These are phyloP conservation scores for Peromyscus polionotus DNA, from an alignment of 2,113 vertebrate genomes.

Conservation along the genomic window DNA sequence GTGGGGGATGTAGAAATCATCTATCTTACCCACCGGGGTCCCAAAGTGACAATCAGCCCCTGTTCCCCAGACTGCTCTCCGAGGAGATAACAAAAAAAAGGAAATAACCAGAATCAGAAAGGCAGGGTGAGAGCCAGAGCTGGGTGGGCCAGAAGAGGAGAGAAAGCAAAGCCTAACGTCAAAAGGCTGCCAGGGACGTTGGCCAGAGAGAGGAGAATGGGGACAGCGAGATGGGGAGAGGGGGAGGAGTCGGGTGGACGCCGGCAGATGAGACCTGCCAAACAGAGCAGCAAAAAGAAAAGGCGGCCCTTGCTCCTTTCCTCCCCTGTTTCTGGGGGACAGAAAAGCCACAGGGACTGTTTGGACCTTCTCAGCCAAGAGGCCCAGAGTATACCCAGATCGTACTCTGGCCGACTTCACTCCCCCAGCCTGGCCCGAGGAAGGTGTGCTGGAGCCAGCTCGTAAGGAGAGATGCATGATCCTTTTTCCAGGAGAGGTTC, in stretches of 20 bases:
- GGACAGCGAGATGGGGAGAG: too few species aligned
- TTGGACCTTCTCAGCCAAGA: constrained; percentile 67
- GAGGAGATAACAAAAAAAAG: neutral
- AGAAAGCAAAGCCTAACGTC: neutral
- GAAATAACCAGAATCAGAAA: constrained; percentile 34
- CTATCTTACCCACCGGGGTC: neutral
- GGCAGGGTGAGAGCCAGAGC: neutral
- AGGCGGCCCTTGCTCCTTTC: neutral
- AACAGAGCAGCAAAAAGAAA: neutral
- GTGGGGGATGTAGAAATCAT: neutral
- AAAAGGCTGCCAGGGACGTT: neutral
- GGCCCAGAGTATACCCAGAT: constrained; percentile 50
- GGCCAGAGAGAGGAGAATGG: neutral
- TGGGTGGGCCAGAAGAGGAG: neutral
- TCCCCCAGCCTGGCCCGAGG: constrained; percentile 27
- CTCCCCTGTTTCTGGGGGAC: neutral
- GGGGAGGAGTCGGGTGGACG: neutral
- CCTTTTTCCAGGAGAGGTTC: constrained; percentile 74
- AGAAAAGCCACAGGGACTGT: neutral
- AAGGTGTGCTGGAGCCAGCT: constrained; percentile 59
- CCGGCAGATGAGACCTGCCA: neutral
- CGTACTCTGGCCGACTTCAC: constrained; percentile 35
- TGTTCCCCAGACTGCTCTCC: neutral
- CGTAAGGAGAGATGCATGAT: constrained; percentile 67
- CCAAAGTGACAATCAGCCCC: neutral